Conservation (phyloP, 2,888 invertebrate species). For the Graphium colonna region DNA sequence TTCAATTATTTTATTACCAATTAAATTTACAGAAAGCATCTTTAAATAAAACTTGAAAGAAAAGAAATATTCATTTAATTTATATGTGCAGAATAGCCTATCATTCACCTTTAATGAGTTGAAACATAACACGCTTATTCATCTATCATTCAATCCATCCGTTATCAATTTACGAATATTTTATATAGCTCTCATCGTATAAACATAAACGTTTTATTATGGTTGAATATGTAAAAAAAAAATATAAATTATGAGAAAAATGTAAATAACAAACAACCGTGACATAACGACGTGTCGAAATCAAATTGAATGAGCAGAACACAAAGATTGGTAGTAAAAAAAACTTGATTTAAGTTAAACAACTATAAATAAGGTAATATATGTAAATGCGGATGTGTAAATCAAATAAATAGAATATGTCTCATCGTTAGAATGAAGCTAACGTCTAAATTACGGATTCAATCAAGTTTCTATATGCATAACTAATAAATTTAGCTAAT, state of each 20-base stretch:
- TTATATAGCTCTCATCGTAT: neutral
- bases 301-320: neutral
- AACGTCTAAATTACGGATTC: slow-evolving; percentile 28
- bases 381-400: slow-evolving; percentile 5
- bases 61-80: no score
- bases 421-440: slow-evolving; percentile 2
- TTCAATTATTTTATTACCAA: neutral
- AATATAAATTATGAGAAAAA: slow-evolving; percentile 1
- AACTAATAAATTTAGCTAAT: slow-evolving; percentile 36
- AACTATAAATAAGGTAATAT: slow-evolving; percentile 1
- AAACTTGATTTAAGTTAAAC: neutral
- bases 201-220: neutral
- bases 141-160: slow-evolving; percentile 14
- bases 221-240: neutral
- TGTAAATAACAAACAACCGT: neutral
- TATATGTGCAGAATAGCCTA: slow-evolving; percentile 16
- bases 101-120: slow-evolving; percentile 10
- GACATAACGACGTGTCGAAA: neutral
- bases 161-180: slow-evolving; percentile 10
- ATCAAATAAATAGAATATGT: slow-evolving; percentile 10
- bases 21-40: neutral
- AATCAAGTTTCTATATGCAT: slow-evolving; percentile 25
- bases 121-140: slow-evolving; percentile 11
- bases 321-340: neutral
- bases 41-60: neutral